Evolutionary conservation across 2,113 vertebrate genomes (phyloP).

Genomic region (Nesogale talazaci): DNA sequence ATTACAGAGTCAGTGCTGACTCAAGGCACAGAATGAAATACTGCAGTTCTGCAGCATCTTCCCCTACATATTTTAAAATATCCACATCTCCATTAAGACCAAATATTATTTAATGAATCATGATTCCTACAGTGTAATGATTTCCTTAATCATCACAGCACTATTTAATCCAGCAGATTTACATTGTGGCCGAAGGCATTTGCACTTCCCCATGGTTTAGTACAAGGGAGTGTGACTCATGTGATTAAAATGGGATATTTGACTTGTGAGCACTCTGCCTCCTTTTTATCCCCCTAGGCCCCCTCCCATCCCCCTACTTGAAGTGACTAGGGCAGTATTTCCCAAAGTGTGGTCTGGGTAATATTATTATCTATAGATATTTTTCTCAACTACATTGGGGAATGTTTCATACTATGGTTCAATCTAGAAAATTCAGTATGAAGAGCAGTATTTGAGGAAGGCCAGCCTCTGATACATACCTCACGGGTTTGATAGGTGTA

Average conservation of each 20-base stretch:
- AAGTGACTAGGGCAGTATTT: constrained; percentile 36
- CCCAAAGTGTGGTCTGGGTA: neutral
- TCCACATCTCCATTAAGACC: neutral
- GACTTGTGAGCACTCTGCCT: neutral
- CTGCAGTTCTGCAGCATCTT: too few species aligned
- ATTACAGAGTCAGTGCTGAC: too few species aligned
- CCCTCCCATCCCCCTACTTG: neutral
- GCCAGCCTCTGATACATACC: too few species aligned
- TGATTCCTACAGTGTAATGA: constrained; percentile 17
- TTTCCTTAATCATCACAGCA: neutral
- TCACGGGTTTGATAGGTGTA: too few species aligned
- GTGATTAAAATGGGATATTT: neutral
- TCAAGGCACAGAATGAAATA: neutral
- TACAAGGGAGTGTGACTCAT: neutral
- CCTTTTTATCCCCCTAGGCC: neutral
- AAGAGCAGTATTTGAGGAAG: neutral
- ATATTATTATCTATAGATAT: neutral
- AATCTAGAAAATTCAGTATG: neutral
- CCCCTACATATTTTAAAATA: neutral
- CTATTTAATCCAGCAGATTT: constrained; percentile 31
- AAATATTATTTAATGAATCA: neutral
- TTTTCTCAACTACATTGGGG: neutral
- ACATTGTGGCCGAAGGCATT: neutral
- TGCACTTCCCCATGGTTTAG: constrained; percentile 15
- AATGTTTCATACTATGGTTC: neutral